Conservation (phyloP, 2,797 vertebrate species). For the Salarias fasciatus region DNA sequence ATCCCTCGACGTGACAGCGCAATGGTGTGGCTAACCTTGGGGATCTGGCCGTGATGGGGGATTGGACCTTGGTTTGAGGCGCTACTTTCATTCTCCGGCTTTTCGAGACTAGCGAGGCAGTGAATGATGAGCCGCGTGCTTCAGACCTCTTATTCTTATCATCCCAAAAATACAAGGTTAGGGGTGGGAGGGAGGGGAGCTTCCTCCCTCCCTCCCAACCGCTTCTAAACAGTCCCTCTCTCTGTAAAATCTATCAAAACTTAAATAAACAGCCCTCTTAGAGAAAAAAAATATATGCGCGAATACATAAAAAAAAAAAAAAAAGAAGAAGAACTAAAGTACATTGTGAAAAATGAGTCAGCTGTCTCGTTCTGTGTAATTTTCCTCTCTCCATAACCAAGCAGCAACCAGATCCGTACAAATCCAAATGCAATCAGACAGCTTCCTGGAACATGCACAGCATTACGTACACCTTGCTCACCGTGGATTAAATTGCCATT, state of each 20-base stretch:
- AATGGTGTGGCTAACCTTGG: slow-evolving; percentile 75
- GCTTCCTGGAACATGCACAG: slow-evolving; percentile 70
- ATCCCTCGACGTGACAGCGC: slow-evolving; percentile 68
- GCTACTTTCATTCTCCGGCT: slow-evolving; percentile 67
- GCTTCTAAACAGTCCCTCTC: slow-evolving; percentile 27
- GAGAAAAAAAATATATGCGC: slow-evolving; percentile 20
- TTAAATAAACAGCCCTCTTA: slow-evolving; percentile 47
- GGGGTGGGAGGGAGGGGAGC: slow-evolving; percentile 13
- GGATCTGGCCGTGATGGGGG: slow-evolving; percentile 68
- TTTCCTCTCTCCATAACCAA: slow-evolving; percentile 45
- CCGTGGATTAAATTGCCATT: slow-evolving; percentile 70
- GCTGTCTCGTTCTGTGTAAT: slow-evolving; percentile 56
- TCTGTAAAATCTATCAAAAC: slow-evolving; percentile 62
- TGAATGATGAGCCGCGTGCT: slow-evolving; percentile 70
- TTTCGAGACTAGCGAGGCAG: slow-evolving; percentile 66
- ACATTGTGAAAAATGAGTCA: slow-evolving; percentile 70
- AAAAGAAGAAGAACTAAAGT: slow-evolving; percentile 47
- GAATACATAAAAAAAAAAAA: slow-evolving; percentile 13
- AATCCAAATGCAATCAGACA: slow-evolving; percentile 76
- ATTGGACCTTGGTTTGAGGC: slow-evolving; percentile 76
- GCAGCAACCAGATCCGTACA: slow-evolving; percentile 66
- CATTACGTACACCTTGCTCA: slow-evolving; percentile 68
- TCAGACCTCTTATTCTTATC: slow-evolving; percentile 64
- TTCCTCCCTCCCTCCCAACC: background rate
- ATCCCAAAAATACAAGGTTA: slow-evolving; percentile 67